Percentiles rank a stretch among this genome's conserved stretches.
Evolutionary conservation across 2,113 vertebrate genomes (phyloP).

Genomic region (Rutilus rutilus): DNA sequence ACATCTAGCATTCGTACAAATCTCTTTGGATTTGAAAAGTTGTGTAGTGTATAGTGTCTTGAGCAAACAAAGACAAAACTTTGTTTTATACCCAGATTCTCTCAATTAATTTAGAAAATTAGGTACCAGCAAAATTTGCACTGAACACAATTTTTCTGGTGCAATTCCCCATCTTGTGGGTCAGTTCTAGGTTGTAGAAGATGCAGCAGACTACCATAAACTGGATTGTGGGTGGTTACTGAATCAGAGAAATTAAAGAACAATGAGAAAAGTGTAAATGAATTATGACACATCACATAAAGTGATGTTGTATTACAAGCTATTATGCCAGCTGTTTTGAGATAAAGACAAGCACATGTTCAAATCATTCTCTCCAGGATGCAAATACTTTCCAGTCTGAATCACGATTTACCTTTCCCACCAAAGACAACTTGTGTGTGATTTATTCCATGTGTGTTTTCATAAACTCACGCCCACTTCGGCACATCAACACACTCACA

Average conservation of each 20-base stretch:
- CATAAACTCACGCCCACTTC: slow-evolving; percentile 21
- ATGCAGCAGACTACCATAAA: neutral
- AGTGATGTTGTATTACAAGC: neutral
- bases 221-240: neutral
- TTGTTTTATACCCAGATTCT: neutral
- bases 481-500: neutral
- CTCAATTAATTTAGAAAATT: neutral
- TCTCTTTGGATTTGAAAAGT: neutral
- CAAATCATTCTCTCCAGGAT: slow-evolving; percentile 53
- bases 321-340: neutral
- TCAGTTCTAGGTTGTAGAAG: neutral
- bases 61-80: neutral
- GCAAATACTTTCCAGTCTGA: slow-evolving; percentile 54
- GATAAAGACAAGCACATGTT: slow-evolving; percentile 49
- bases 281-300: slow-evolving; percentile 8
- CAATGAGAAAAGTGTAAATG: neutral
- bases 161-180: neutral
- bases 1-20: neutral
- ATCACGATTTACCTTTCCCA: slow-evolving; percentile 55
- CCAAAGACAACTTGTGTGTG: slow-evolving; percentile 48
- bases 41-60: neutral
- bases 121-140: neutral
- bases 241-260: neutral
- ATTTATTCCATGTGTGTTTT: slow-evolving; percentile 58
- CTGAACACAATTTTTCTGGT: neutral